Evolutionary conservation across 2,888 invertebrate species (phyloP).

Genomic region (Parnassius mnemosyne): DNA sequence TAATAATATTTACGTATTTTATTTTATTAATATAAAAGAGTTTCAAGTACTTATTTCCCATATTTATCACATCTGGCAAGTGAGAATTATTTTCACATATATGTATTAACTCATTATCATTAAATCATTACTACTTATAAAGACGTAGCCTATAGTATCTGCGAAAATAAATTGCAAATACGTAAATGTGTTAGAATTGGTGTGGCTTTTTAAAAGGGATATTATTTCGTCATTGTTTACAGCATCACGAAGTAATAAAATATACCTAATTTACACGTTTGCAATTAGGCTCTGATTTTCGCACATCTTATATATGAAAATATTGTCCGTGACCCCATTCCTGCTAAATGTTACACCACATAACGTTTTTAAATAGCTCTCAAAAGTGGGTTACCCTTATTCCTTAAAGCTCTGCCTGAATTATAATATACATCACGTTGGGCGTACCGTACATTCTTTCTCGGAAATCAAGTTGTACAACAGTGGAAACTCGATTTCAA

Average conservation of each 20-base stretch:
- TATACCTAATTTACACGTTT: slow-evolving; percentile 5
- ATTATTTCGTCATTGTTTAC: slow-evolving; percentile 11
- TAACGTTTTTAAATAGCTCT: slow-evolving; percentile 4
- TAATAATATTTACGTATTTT: too few species aligned
- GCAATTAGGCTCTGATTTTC: slow-evolving; percentile 16
- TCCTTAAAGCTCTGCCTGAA: not conserved
- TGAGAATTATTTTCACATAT: too few species aligned
- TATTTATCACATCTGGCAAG: too few species aligned
- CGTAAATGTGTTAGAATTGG: not conserved
- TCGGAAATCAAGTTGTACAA: slow-evolving; percentile 15
- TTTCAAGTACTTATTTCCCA: too few species aligned
- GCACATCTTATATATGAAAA: slow-evolving; percentile 5
- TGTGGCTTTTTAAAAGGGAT: not conserved
- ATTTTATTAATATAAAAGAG: too few species aligned
- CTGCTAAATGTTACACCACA: slow-evolving; percentile 1
- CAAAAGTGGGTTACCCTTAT: slow-evolving; percentile 1
- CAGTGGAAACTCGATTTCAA: slow-evolving; percentile 22
- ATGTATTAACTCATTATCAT: too few species aligned
- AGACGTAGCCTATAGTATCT: too few species aligned
- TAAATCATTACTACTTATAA: too few species aligned
- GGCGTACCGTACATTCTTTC: slow-evolving; percentile 16
- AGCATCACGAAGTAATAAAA: slow-evolving; percentile 5
- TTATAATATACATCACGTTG: not conserved
- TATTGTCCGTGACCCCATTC: slow-evolving; percentile 13
- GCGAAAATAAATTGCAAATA: not conserved